Base-by-base conservation (phyloP, 2,113 vertebrate species). In the Tenebrosternarchus preto region DNA sequence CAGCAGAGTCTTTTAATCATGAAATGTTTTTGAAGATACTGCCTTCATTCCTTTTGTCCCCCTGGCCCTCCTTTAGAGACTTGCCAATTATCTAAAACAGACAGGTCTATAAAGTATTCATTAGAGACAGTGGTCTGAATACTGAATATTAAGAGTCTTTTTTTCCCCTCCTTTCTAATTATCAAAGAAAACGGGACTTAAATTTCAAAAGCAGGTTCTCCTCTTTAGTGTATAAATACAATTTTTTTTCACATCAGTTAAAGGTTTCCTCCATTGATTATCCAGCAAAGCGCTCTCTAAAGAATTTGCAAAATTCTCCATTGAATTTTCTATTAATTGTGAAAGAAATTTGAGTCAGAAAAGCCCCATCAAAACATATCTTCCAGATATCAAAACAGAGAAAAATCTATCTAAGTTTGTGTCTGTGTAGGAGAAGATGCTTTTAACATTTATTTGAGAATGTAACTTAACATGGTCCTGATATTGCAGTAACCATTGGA, bases 221-320 rank as follows among this genome's bases (percentile, higher is more conserved):
- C 80, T 60, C 80, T 89, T 87, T 84, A 84, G 82, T 88, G 82
- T 87, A 86, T 61, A 85, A 83, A 86, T 79, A 78, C 60, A 71
- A 39, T n/a, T 39, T 78, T 68, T 78, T 70, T 60, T 78, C 33
- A 85, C 83, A 88, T 87, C 82, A 89, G 84, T 90, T 85, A 88
- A 60, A 77, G 70, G 78, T 85, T 87, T 86, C 84, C 46, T 86
- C 85, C 20, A 36, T 80, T 82, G 82, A 79, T 83, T 59, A 63
- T 69, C 43, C 68, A 85, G 82, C 63, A 39, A 36, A 57, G 59
- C 50, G 57, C 77, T 78, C 83, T 15, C 78, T 82, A 73, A 77
- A 87, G 87, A 50, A 27, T 82, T 15, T 61, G 81, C 55, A 80
- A 46, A 29, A 76, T 43, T 69, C 15, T 76, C 17, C 43, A 78